Evolutionary conservation across 1,140 invertebrate species (phyloP).

Genomic region (Frieseomelitta varia): DNA sequence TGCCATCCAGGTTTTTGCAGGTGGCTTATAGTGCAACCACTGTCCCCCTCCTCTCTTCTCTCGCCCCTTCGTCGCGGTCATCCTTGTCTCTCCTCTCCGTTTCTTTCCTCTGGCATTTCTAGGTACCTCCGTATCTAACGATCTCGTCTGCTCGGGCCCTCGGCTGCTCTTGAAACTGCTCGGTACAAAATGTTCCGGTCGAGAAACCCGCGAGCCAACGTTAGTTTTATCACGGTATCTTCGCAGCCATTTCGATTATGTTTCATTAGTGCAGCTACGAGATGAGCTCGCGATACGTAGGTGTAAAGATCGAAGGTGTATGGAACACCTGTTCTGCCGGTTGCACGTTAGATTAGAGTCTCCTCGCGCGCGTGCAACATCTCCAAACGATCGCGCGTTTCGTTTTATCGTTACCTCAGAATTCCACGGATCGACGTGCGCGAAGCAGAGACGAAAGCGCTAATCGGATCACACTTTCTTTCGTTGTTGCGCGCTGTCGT

Average conservation of each 20-base stretch:
- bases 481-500: neutral
- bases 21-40: conserved; percentile 65
- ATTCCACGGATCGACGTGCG: neutral
- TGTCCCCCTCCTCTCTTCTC: conserved; percentile 1
- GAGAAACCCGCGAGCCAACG: conserved; percentile 31
- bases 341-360: neutral
- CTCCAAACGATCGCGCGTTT: neutral
- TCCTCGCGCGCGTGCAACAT: neutral
- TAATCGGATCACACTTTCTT: neutral
- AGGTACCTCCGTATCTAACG: conserved; percentile 61
- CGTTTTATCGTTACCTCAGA: neutral
- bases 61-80: neutral
- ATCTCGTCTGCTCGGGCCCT: conserved; percentile 51
- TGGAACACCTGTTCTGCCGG: neutral
- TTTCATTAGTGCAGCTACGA: conserved; percentile 12
- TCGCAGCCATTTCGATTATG: conserved; percentile 34
- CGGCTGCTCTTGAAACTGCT: conserved; percentile 47
- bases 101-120: conserved; percentile 56
- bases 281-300: conserved; percentile 17
- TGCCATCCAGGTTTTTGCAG: conserved; percentile 68
- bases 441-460: neutral
- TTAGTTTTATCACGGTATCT: conserved; percentile 44
- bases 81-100: neutral
- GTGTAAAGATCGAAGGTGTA: conserved; percentile 1
- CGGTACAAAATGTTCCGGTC: conserved; percentile 39